Evolutionary conservation across 2,888 invertebrate species (phyloP).

Genomic region (Cantharis flavilabris): DNA sequence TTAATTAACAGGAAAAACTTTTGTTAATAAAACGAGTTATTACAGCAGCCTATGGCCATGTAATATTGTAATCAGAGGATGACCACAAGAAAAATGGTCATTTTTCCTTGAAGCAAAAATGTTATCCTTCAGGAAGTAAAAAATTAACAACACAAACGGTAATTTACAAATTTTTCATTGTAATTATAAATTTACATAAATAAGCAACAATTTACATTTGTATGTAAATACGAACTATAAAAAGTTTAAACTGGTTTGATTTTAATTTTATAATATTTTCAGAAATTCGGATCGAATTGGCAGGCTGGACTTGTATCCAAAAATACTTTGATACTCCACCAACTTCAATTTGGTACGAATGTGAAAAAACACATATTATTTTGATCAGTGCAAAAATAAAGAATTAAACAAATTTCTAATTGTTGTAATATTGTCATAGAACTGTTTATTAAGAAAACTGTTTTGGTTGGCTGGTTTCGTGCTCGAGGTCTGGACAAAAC

Average conservation of each 20-base stretch:
- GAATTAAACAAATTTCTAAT: too few species aligned
- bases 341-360: too few species aligned
- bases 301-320: neutral
- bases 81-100: neutral
- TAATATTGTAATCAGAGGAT: neutral
- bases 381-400: too few species aligned
- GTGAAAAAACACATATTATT: too few species aligned
- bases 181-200: neutral
- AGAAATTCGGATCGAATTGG: neutral
- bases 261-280: neutral
- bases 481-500: neutral
- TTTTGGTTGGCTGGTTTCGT: neutral
- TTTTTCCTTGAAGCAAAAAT: neutral
- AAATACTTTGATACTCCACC: too few species aligned
- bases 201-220: neutral
- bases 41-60: neutral
- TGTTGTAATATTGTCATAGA: too few species aligned
- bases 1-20: neutral
- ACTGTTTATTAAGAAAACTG: neutral
- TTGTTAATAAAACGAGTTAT: neutral
- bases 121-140: neutral
- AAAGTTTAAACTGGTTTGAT: neutral
- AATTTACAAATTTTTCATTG: neutral
- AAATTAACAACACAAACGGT: neutral
- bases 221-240: neutral